Percentiles rank a stretch among this genome's conserved stretches.
phyloP scores from a whole-genome alignment of 2,113 vertebrate genomes.

The Rissa tridactyla region DNA sequence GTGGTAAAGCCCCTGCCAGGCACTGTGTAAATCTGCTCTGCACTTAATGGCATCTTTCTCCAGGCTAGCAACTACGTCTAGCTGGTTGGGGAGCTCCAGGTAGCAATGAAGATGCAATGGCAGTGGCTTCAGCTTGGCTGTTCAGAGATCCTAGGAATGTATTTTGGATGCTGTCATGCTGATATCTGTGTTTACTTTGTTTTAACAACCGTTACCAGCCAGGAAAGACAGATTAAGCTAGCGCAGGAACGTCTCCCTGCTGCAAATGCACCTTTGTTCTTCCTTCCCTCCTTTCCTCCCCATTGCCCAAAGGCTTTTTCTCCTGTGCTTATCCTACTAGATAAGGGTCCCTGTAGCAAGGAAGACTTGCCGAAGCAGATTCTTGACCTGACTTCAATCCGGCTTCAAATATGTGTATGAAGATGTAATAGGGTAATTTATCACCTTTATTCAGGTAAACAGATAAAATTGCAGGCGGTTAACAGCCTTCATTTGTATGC shows the following conservation, averaged over 20 bases:
- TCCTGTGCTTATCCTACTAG: background rate
- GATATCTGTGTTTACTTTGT: background rate
- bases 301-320: background rate
- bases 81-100: background rate
- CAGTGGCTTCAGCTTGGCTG: background rate
- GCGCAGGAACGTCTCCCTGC: background rate
- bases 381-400: constrained; percentile 33
- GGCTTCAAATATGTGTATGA: constrained; percentile 8
- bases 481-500: constrained; percentile 6
- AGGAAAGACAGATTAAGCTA: background rate
- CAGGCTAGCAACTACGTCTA: background rate
- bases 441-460: constrained; percentile 30
- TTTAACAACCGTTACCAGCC: background rate
- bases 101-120: background rate
- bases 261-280: background rate
- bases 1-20: background rate
- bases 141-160: background rate
- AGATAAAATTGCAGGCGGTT: background rate
- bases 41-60: background rate
- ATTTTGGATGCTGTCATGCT: background rate
- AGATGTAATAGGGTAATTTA: constrained; percentile 25
- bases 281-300: background rate
- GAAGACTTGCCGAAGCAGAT: background rate
- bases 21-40: background rate
- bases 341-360: background rate